Conservation (phyloP, 2,113 vertebrate species). For the Lasiurus cinereus region DNA sequence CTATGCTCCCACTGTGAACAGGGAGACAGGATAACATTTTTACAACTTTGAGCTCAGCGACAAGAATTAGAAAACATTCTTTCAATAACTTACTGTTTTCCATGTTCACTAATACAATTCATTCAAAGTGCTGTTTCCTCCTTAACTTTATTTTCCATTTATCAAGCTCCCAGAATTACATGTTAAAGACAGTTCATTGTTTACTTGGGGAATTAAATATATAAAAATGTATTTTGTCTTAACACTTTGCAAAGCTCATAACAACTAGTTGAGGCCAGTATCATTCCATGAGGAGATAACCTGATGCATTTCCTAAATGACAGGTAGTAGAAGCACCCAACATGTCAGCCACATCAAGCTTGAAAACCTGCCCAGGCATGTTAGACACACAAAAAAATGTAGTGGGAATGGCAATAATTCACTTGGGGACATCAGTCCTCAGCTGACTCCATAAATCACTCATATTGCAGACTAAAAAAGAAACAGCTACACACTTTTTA, state of each 20-base stretch:
- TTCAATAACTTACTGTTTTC: constrained; percentile 20
- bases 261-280: background rate
- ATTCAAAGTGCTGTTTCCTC: background rate
- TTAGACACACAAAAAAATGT: constrained; percentile 15
- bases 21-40: background rate
- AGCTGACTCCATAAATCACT: constrained; percentile 75
- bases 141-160: constrained; percentile 32
- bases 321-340: background rate
- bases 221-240: constrained; percentile 18
- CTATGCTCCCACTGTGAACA: background rate
- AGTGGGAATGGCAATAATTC: constrained; percentile 41
- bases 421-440: constrained; percentile 66
- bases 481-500: background rate
- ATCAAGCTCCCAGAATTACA: background rate
- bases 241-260: background rate
- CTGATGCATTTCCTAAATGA: constrained; percentile 1
- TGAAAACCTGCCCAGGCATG: background rate
- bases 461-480: constrained; percentile 54
- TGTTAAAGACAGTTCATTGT: constrained; percentile 15
- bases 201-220: constrained; percentile 45
- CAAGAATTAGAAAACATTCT: constrained; percentile 32
- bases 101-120: background rate
- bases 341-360: background rate
- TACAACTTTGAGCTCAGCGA: background rate
- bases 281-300: background rate